phyloP scores from a whole-genome alignment of 2,113 vertebrate species.

The Monopterus albus region DNA sequence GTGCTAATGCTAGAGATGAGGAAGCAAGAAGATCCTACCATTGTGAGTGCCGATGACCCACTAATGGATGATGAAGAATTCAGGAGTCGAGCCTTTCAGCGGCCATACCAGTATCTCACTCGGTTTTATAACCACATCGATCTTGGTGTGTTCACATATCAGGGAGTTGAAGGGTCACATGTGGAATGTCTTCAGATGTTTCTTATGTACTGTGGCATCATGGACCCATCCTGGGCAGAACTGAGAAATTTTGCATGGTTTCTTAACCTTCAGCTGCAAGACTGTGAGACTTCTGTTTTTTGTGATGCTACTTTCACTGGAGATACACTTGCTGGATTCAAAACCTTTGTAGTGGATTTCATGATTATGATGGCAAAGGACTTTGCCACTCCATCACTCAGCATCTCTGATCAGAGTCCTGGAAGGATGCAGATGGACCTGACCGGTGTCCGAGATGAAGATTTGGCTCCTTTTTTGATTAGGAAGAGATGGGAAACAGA shows the following conservation, averaged over 20 bases:
- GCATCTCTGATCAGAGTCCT: slow-evolving; percentile 91
- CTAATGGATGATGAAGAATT: slow-evolving; percentile 90
- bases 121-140: slow-evolving; percentile 78
- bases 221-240: slow-evolving; percentile 93
- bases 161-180: slow-evolving; percentile 83
- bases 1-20: slow-evolving; percentile 81
- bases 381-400: slow-evolving; percentile 92
- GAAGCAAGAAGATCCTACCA: slow-evolving; percentile 43
- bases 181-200: slow-evolving; percentile 89
- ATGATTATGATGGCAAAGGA: slow-evolving; percentile 98
- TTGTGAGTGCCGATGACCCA: slow-evolving; percentile 68
- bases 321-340: slow-evolving; percentile 91
- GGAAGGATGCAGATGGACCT: slow-evolving; percentile 74
- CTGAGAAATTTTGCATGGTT: slow-evolving; percentile 92
- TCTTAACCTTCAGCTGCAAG: slow-evolving; percentile 88
- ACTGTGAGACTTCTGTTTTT: slow-evolving; percentile 92
- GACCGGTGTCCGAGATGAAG: slow-evolving; percentile 82
- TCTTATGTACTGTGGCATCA: slow-evolving; percentile 88
- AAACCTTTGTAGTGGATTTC: slow-evolving; percentile 93
- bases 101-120: slow-evolving; percentile 92
- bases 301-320: slow-evolving; percentile 83
- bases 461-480: slow-evolving; percentile 90
- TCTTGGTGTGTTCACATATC: slow-evolving; percentile 86
- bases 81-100: slow-evolving; percentile 88
- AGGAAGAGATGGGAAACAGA: slow-evolving; percentile 94